Conservation (phyloP, 2,888 invertebrate genomes). For the Zele albiditarsus region DNA sequence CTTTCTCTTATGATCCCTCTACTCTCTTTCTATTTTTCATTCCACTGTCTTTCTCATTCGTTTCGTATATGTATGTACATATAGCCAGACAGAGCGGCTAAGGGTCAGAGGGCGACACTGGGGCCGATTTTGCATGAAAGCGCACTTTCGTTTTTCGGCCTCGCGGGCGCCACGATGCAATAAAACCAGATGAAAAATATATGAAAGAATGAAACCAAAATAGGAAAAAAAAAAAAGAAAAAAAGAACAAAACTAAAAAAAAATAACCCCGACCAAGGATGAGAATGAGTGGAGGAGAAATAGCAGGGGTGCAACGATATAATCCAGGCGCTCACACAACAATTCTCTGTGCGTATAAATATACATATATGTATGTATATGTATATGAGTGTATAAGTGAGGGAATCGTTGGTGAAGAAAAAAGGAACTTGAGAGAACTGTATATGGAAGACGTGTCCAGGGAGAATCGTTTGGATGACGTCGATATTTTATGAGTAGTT, state of each 20-base stretch:
- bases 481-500: constrained; percentile 25
- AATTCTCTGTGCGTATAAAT: neutral
- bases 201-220: neutral
- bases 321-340: neutral
- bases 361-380: neutral
- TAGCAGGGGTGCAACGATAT: neutral
- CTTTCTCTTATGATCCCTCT: constrained; percentile 8
- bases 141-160: constrained; percentile 52
- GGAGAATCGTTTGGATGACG: constrained; percentile 10
- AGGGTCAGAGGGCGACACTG: constrained; percentile 65
- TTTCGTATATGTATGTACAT: constrained; percentile 14
- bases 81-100: constrained; percentile 56
- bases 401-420: neutral
- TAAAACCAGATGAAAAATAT: constrained; percentile 33
- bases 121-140: constrained; percentile 56
- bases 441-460: constrained; percentile 1
- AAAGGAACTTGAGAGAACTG: neutral
- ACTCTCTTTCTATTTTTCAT: constrained; percentile 14
- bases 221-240: neutral
- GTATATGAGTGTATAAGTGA: neutral
- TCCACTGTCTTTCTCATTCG: constrained; percentile 5
- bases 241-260: neutral
- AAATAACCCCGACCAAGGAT: neutral
- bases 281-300: constrained; percentile 11
- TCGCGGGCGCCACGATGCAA: constrained; percentile 36